Conservation (phyloP, 1,140 invertebrate genomes). For the Lordiphosa stackelbergi region DNA sequence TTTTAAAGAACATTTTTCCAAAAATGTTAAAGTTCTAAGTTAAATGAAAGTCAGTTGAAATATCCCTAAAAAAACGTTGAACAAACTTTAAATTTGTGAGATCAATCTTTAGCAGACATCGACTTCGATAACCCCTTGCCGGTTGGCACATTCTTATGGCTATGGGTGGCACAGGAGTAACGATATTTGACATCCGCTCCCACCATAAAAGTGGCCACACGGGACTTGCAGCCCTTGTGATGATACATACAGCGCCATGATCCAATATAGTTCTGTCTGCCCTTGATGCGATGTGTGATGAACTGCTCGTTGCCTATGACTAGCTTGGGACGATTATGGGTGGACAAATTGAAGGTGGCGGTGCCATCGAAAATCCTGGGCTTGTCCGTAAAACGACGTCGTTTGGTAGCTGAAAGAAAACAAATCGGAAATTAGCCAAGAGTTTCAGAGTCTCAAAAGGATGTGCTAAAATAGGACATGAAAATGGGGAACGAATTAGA, state of each 20-base stretch:
- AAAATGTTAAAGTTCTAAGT: too few relatives aligned
- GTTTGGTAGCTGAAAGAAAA: constrained; percentile 23
- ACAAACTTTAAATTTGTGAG: too few relatives aligned
- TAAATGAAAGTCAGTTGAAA: too few relatives aligned
- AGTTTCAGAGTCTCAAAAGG: too few relatives aligned
- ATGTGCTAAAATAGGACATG: too few relatives aligned
- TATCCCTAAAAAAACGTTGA: too few relatives aligned
- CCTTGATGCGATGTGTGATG: constrained; percentile 33
- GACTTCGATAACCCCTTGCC: constrained; percentile 8
- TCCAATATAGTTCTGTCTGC: constrained; percentile 34
- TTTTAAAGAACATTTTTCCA: too few relatives aligned
- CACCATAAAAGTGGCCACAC: constrained; percentile 36
- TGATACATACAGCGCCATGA: constrained; percentile 52
- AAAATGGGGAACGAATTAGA: too few relatives aligned
- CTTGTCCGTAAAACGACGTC: constrained; percentile 11
- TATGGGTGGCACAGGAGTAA: constrained; percentile 34
- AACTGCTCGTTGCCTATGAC: constrained; percentile 36
- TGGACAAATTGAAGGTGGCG: constrained; percentile 22
- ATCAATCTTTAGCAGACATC: constrained; percentile 3
- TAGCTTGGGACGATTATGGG: constrained; percentile 33
- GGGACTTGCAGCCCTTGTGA: constrained; percentile 44
- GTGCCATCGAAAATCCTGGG: constrained; percentile 25
- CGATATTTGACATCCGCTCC: constrained; percentile 44
- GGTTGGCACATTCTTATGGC: constrained; percentile 24
- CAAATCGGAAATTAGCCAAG: constrained; percentile 2